A percentile compares a stretch with the other conserved stretches of the same genome.
Evolutionary conservation across 2,113 vertebrate species (phyloP).

Genomic region (Hippocampus comes): DNA sequence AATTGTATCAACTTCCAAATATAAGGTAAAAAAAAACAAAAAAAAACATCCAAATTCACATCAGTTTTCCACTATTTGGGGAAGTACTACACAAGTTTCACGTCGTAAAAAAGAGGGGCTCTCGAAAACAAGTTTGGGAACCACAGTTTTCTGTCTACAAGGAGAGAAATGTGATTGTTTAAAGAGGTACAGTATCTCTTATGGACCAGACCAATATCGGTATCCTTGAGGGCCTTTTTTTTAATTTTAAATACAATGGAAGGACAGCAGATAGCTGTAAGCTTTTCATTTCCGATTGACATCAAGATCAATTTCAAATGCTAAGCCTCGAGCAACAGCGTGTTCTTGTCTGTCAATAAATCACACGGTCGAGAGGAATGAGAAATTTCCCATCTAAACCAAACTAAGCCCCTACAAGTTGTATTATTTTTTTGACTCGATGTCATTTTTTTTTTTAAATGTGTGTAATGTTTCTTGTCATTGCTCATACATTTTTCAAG

Average conservation of each 20-base stretch:
- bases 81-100: background rate
- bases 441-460: too few relatives aligned
- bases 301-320: conserved; percentile 39
- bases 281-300: conserved; percentile 38
- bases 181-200: conserved; percentile 28
- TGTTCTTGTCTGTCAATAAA: conserved; percentile 27
- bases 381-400: conserved; percentile 47
- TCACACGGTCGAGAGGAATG: conserved; percentile 27
- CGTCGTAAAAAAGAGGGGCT: background rate
- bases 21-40: background rate
- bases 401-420: conserved; percentile 18
- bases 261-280: conserved; percentile 34
- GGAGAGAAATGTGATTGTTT: conserved; percentile 38
- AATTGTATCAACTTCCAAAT: background rate
- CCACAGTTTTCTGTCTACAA: conserved; percentile 35
- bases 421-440: too few relatives aligned
- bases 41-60: background rate
- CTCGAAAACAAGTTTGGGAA: background rate
- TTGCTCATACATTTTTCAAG: too few relatives aligned
- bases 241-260: conserved; percentile 47
- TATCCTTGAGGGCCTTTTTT: conserved; percentile 20
- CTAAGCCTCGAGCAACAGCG: conserved; percentile 18
- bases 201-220: conserved; percentile 16
- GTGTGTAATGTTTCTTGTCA: too few relatives aligned
- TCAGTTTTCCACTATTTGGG: background rate